Conservation (phyloP, 2,113 vertebrate species). For the Mixornis gularis region DNA sequence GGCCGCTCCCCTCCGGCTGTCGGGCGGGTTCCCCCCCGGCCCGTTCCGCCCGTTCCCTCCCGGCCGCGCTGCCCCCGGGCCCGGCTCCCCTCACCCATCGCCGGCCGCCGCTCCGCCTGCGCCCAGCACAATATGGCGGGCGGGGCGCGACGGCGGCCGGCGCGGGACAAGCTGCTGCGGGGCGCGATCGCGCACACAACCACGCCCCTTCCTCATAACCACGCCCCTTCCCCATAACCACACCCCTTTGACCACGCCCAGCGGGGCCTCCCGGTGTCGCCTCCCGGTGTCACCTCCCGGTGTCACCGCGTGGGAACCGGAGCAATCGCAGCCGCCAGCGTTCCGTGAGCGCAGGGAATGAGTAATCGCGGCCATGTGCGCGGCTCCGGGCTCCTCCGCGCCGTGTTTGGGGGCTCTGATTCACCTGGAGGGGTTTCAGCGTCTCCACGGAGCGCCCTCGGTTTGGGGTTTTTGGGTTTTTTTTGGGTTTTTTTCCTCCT, state of each 20-base stretch:
- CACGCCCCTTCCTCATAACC: background rate
- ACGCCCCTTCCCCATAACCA: too few species aligned
- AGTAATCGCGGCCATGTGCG: background rate
- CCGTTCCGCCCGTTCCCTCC: background rate
- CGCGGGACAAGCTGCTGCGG: background rate
- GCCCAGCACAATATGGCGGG: background rate
- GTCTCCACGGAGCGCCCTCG: accelerated
- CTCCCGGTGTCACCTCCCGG: background rate
- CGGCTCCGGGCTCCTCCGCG: background rate
- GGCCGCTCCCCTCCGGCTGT: background rate
- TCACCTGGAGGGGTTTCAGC: background rate
- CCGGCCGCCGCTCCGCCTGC: background rate
- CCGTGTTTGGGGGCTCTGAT: background rate
- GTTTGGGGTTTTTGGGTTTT: too few species aligned
- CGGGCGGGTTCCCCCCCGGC: background rate
- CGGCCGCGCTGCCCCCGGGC: background rate
- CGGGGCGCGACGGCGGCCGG: background rate
- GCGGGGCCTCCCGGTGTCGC: too few species aligned
- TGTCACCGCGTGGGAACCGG: background rate
- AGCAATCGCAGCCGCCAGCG: accelerated
- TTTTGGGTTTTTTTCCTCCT: background rate
- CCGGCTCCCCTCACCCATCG: background rate
- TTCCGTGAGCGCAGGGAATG: background rate
- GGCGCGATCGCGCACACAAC: background rate
- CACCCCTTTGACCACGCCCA: background rate